phyloP scores from a whole-genome alignment of 2,113 vertebrate species.

The Planiliza haematocheilus region DNA sequence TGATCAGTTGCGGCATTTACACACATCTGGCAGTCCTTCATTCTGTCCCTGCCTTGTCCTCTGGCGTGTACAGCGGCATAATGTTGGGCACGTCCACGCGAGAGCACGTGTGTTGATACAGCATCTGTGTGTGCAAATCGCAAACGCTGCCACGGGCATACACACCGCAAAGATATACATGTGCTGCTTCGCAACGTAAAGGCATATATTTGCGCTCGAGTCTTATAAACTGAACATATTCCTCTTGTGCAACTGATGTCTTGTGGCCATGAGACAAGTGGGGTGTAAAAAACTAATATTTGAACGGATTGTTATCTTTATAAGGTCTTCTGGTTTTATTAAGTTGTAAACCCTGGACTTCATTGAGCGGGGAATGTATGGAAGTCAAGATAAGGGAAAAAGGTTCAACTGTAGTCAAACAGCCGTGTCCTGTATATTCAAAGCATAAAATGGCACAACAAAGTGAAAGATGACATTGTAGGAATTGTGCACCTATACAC shows the following conservation, averaged over 20 bases:
- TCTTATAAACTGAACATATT: conserved; percentile 26
- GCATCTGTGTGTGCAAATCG: conserved; percentile 31
- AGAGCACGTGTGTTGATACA: background rate
- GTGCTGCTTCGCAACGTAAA: background rate
- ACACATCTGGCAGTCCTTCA: conserved; percentile 54
- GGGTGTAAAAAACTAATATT: conserved; percentile 47
- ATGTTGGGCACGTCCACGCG: background rate
- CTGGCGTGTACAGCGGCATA: background rate
- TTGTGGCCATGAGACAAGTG: conserved; percentile 29
- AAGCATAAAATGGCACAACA: conserved; percentile 35
- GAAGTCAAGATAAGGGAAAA: conserved; percentile 62
- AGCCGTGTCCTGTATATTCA: conserved; percentile 53
- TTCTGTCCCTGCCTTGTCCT: conserved; percentile 24
- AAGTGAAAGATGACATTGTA: conserved; percentile 10
- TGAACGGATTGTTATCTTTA: conserved; percentile 69
- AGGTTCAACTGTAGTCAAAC: conserved; percentile 35
- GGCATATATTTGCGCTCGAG: background rate
- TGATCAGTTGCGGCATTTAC: conserved; percentile 49
- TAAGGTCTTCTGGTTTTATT: conserved; percentile 58
- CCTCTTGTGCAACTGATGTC: conserved; percentile 24
- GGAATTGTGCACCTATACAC: too few species aligned
- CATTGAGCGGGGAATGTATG: conserved; percentile 60
- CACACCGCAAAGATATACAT: conserved; percentile 20
- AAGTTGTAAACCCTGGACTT: conserved; percentile 67
- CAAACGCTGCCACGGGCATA: background rate